These are phyloP conservation scores for Crypturellus tataupa DNA, from an alignment of 2,797 vertebrate species.

Conservation along the genomic window DNA sequence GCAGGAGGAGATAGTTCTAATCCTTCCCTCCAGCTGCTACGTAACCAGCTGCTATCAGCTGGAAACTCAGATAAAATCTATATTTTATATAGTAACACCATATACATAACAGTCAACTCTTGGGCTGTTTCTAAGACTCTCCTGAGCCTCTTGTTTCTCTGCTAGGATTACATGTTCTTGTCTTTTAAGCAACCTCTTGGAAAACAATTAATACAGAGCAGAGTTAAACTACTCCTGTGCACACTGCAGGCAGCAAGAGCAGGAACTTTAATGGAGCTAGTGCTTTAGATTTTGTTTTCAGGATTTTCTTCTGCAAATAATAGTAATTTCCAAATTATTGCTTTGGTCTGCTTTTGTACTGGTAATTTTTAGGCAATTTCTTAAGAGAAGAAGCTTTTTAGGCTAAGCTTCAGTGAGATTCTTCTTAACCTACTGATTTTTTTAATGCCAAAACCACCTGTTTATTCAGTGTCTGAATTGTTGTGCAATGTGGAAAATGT, in stretches of 20 bases:
- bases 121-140: neutral
- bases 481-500: neutral
- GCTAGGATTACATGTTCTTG: neutral
- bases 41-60: neutral
- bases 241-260: accelerated
- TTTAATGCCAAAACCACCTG: neutral
- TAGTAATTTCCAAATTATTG: neutral
- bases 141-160: neutral
- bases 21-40: slow-evolving; percentile 3
- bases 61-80: neutral
- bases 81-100: neutral
- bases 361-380: neutral
- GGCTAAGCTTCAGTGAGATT: neutral
- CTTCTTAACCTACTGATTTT: neutral
- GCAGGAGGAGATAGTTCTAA: neutral
- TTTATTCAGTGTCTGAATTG: neutral
- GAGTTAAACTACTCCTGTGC: neutral
- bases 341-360: neutral
- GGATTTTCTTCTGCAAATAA: neutral
- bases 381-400: neutral
- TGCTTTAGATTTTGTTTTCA: neutral
- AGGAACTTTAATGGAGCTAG: neutral
- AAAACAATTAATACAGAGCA: neutral
- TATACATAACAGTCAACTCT: neutral
- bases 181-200: neutral